phyloP scores from a whole-genome alignment of 2,797 vertebrate species.

The Vipera ursinii region DNA sequence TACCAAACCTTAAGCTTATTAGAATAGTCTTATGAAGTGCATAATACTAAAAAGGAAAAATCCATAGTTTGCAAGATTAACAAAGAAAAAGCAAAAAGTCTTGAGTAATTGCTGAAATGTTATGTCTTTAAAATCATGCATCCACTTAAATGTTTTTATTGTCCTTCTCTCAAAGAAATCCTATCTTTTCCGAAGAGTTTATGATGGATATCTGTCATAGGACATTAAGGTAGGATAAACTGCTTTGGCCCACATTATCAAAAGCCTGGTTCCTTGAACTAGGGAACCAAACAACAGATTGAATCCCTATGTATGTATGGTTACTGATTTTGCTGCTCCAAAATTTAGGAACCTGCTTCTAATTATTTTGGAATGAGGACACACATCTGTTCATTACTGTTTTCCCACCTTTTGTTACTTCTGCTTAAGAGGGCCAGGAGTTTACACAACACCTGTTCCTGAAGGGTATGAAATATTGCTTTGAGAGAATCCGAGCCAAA shows the following conservation, averaged over 20 bases:
- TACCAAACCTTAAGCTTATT: not conserved
- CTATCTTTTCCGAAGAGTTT: conserved; percentile 62
- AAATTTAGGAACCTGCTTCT: conserved; percentile 56
- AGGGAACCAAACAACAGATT: conserved; percentile 24
- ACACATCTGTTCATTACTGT: conserved; percentile 35
- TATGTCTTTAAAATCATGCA: conserved; percentile 62
- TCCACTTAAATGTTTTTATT: conserved; percentile 15
- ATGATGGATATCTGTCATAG: conserved; percentile 59
- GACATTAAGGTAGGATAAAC: conserved; percentile 56
- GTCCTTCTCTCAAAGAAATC: conserved; percentile 43
- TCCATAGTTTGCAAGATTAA: conserved; percentile 37
- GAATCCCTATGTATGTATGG: conserved; percentile 41
- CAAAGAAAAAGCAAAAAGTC: conserved; percentile 55
- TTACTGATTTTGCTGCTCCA: conserved; percentile 23
- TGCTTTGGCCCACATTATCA: conserved; percentile 38
- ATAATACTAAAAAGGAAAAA: conserved; percentile 46
- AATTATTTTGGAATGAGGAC: conserved; percentile 52
- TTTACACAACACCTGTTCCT: conserved; percentile 57
- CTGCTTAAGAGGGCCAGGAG: conserved; percentile 48
- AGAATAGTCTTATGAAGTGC: conserved; percentile 1
- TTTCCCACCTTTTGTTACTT: conserved; percentile 32
- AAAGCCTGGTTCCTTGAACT: conserved; percentile 34
- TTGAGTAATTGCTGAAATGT: conserved; percentile 61
- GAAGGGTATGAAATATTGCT: conserved; percentile 38
- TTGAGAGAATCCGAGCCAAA: conserved; percentile 32